These are phyloP conservation scores for Apus apus DNA, from an alignment of 2,113 vertebrate species.

Conservation along the genomic window DNA sequence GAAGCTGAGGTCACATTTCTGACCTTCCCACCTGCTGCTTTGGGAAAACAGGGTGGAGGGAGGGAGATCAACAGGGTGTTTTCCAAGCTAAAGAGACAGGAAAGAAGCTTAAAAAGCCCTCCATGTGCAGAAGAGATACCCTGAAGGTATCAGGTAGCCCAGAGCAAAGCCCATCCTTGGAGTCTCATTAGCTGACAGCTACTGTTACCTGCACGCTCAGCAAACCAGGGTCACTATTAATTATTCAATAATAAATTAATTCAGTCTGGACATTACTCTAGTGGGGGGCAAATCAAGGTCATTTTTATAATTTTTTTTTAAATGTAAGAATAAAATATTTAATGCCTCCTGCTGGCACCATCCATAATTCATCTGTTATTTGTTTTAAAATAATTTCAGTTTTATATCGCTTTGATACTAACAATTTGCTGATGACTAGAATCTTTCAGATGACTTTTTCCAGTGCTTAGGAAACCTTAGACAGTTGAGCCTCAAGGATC, in stretches of 20 bases:
- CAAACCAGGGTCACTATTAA: slow-evolving; percentile 28
- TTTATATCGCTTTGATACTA: neutral
- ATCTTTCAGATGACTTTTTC: neutral
- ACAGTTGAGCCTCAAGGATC: neutral
- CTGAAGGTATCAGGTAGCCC: neutral
- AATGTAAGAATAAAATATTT: slow-evolving; percentile 1
- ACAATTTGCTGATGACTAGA: neutral
- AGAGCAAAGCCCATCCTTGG: neutral
- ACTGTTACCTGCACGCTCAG: neutral
- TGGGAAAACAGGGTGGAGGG: neutral
- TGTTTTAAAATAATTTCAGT: neutral
- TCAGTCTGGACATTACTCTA: neutral
- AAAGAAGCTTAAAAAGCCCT: neutral
- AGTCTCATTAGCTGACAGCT: neutral
- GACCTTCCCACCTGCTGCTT: neutral
- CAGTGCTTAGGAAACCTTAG: neutral
- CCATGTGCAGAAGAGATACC: neutral
- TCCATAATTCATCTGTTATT: neutral
- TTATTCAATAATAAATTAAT: slow-evolving; percentile 32
- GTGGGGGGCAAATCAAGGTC: slow-evolving; percentile 1
- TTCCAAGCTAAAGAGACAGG: neutral
- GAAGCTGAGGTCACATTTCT: neutral
- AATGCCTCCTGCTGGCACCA: neutral
- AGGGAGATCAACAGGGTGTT: fast-evolving
- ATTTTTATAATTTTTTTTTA: neutral